Evolutionary conservation across 2,113 vertebrate genomes (phyloP).

Genomic region (Lagopus leucura): DNA sequence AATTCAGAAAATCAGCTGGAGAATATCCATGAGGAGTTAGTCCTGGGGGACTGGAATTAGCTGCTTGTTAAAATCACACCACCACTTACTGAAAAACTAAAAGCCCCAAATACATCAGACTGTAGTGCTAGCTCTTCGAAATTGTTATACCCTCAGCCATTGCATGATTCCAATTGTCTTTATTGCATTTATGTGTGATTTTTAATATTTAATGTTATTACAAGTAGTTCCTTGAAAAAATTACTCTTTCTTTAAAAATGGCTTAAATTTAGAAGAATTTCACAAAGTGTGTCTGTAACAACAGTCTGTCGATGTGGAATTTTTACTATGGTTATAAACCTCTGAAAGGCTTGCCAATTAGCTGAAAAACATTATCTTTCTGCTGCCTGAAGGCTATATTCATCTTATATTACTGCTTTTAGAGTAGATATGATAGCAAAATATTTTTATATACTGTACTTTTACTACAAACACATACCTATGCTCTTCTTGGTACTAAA

Average conservation of each 20-base stretch:
- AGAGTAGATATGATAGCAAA: slow-evolving; percentile 32
- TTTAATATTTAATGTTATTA: not conserved
- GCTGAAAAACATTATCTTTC: slow-evolving; percentile 31
- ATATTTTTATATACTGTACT: slow-evolving; percentile 26
- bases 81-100: not conserved
- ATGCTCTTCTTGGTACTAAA: slow-evolving; percentile 62
- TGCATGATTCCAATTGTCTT: not conserved
- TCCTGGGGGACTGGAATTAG: not conserved
- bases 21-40: not conserved
- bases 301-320: not conserved
- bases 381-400: not conserved
- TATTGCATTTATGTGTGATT: not conserved
- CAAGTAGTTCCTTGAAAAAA: not conserved
- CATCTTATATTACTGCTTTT: slow-evolving; percentile 23
- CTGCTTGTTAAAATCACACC: not conserved
- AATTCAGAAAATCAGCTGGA: not conserved
- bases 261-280: slow-evolving; percentile 6
- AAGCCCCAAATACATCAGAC: not conserved
- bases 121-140: not conserved
- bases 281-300: not conserved
- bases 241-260: not conserved
- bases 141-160: not conserved
- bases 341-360: slow-evolving; percentile 54
- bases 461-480: slow-evolving; percentile 11
- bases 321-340: slow-evolving; percentile 46